These are phyloP conservation scores for Gryllus bimaculatus DNA, from an alignment of 1,140 invertebrate genomes.

Conservation along the genomic window DNA sequence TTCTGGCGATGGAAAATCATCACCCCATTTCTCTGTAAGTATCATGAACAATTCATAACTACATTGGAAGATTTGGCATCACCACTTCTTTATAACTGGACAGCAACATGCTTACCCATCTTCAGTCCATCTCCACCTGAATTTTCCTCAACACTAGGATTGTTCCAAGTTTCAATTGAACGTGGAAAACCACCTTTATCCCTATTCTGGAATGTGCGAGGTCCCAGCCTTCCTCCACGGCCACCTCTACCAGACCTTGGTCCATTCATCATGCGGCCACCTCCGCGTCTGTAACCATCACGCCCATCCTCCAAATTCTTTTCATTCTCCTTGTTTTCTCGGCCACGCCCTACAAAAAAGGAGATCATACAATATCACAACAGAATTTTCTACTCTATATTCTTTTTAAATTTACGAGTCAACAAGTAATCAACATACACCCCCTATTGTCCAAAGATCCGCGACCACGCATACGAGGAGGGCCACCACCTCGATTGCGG, in stretches of 20 bases:
- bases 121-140: constrained; percentile 31
- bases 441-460: constrained; percentile 38
- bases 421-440: constrained; percentile 31
- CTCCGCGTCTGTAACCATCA: constrained; percentile 36
- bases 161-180: constrained; percentile 39
- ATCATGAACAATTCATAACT: neutral
- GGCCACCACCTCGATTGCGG: constrained; percentile 34
- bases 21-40: constrained; percentile 19
- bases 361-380: constrained; percentile 7
- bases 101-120: constrained; percentile 29
- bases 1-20: constrained; percentile 40
- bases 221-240: constrained; percentile 42
- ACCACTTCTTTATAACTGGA: neutral
- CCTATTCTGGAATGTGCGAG: constrained; percentile 41
- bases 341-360: constrained; percentile 37
- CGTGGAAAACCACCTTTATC: constrained; percentile 33
- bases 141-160: constrained; percentile 36
- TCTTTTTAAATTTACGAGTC: neutral
- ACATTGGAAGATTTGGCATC: neutral
- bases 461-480: constrained; percentile 39
- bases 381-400: neutral
- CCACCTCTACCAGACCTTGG: constrained; percentile 41
- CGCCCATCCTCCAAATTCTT: constrained; percentile 41
- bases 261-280: constrained; percentile 33
- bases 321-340: constrained; percentile 53